Percentiles rank a stretch among this genome's conserved stretches.
Conservation (phyloP, 2,113 vertebrate species). For the Monopterus albus region DNA sequence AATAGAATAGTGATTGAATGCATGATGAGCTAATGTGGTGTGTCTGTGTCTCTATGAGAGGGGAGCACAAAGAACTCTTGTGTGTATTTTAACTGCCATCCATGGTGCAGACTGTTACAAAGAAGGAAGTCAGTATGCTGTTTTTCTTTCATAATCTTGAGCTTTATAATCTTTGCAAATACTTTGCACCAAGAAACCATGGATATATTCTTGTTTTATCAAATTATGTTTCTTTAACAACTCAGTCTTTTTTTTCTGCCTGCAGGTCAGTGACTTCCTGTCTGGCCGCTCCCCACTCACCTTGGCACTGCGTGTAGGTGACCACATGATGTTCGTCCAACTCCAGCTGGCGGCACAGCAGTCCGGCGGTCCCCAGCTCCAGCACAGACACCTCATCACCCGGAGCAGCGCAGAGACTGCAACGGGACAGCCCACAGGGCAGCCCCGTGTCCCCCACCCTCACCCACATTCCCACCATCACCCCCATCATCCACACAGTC, state of each 20-base stretch:
- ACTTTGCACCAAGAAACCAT: neutral
- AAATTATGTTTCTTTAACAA: neutral
- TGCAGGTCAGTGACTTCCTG: constrained; percentile 97
- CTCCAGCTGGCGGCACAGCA: constrained; percentile 96
- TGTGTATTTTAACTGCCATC: constrained; percentile 41
- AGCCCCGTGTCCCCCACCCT: constrained; percentile 70
- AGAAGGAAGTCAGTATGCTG: constrained; percentile 26
- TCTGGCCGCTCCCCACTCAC: constrained; percentile 96
- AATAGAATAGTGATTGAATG: constrained; percentile 53
- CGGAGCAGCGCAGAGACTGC: constrained; percentile 75
- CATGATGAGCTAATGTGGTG: constrained; percentile 33
- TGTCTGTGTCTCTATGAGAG: constrained; percentile 41
- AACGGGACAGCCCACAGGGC: constrained; percentile 85
- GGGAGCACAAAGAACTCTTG: constrained; percentile 45
- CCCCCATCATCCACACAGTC: constrained; percentile 67
- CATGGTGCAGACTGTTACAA: constrained; percentile 31
- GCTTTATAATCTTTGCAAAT: neutral
- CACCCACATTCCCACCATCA: constrained; percentile 65
- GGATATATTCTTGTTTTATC: neutral
- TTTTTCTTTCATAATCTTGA: neutral
- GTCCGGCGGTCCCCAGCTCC: constrained; percentile 86
- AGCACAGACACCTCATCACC: constrained; percentile 89
- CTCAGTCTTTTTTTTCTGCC: constrained; percentile 38
- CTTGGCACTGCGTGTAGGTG: constrained; percentile 93
- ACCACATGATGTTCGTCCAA: constrained; percentile 99